These are phyloP conservation scores for Colossoma macropomum DNA, from an alignment of 2,113 vertebrate species.

Conservation along the genomic window DNA sequence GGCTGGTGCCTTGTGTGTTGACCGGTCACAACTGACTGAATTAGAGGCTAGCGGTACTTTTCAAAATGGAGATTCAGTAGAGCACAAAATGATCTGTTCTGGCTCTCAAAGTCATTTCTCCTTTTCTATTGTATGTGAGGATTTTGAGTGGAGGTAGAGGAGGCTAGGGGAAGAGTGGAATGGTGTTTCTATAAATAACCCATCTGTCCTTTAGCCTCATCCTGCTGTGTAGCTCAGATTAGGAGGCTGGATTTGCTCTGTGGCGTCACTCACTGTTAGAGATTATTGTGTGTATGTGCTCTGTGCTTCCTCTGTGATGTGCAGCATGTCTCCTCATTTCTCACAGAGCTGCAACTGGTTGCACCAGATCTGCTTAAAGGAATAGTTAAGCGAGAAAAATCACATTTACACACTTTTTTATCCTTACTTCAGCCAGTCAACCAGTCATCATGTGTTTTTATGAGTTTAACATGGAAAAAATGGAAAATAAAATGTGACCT, in stretches of 20 bases:
- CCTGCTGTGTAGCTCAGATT: constrained; percentile 54
- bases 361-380: neutral
- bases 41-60: neutral
- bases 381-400: no score
- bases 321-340: neutral
- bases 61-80: neutral
- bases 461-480: no score
- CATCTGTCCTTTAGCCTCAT: constrained; percentile 37
- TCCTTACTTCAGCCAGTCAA: no score
- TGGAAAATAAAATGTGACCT: no score
- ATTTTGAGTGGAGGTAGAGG: constrained; percentile 31
- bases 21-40: neutral
- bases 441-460: no score
- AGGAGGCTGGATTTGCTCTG: constrained; percentile 51
- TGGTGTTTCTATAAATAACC: constrained; percentile 54
- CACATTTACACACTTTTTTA: no score
- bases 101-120: neutral
- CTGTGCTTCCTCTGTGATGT: constrained; percentile 6
- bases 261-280: constrained; percentile 43
- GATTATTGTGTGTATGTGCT: constrained; percentile 35
- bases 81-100: neutral
- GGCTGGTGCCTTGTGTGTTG: neutral
- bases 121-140: neutral
- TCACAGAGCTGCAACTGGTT: neutral
- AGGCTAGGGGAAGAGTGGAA: constrained; percentile 29